Percentiles rank a stretch among this genome's conserved stretches.
These are phyloP conservation scores for Myathropa florea DNA, from an alignment of 2,888 invertebrate species.

Conservation along the genomic window DNA sequence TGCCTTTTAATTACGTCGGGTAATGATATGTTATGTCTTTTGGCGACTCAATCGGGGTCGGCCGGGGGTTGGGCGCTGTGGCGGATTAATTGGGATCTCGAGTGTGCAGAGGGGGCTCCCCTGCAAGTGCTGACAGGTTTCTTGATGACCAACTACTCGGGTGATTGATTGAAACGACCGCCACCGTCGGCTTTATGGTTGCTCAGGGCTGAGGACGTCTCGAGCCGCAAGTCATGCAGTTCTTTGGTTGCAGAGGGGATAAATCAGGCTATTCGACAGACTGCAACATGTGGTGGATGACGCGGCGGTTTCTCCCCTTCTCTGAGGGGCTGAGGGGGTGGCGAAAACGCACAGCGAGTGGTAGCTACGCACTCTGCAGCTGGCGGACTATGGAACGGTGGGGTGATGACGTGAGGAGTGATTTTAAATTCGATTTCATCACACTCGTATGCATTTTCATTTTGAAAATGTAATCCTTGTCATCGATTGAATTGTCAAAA, in stretches of 20 bases:
- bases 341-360: too few relatives aligned
- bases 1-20: conserved; percentile 67
- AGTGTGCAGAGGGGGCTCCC: background rate
- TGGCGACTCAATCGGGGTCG: background rate
- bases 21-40: conserved; percentile 64
- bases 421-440: background rate
- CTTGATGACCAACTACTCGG: conserved; percentile 8
- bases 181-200: conserved; percentile 11
- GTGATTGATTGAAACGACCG: conserved; percentile 57
- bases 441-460: too few relatives aligned
- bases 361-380: background rate
- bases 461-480: too few relatives aligned
- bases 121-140: conserved; percentile 28
- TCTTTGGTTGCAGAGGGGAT: background rate
- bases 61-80: background rate
- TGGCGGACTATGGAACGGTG: background rate
- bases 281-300: conserved; percentile 31
- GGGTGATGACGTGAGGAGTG: background rate
- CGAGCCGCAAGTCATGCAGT: conserved; percentile 49
- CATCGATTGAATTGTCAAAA: too few relatives aligned
- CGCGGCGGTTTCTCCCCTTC: background rate
- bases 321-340: too few relatives aligned
- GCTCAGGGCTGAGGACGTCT: background rate
- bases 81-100: conserved; percentile 55
- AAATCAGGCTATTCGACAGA: background rate